Evolutionary conservation across 2,888 invertebrate genomes (phyloP), one percentile per base, ranked within the genome.

Genomic region (Prosapia bicincta): DNA sequence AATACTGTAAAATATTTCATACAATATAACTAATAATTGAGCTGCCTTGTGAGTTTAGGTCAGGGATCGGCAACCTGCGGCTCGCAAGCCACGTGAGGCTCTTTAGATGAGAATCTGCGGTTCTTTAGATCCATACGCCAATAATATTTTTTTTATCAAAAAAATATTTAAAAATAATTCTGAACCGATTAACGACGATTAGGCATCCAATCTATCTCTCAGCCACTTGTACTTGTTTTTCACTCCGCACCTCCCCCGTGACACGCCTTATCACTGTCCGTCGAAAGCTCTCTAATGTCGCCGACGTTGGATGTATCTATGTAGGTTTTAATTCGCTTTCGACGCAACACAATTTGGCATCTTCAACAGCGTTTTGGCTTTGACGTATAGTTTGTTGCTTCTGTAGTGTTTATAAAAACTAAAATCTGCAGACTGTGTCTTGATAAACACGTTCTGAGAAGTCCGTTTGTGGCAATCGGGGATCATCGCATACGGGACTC

Each of bases 341-440:
- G 66, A 10, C 66, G 26, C 66, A 66, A 66, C 23, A 66, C 66
- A 66, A 66, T 66, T 66, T 66, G 66, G 26, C 66, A 23, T 66
- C 66, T 66, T 66, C 26, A 66, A 10, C 66, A 25, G 23, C 23
- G 66, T 23, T 66, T 66, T 66, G 66, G 66, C 66, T 66, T 10
- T 66, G 66, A 66, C 66, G 66, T 66, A 66, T 66, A 66, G 66
- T 66, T 66, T 66, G 66, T 66, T 66, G 66, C 23, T 66, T 26
- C 66, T 2, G 23, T n/a, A n/a, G n/a, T n/a, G n/a, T n/a, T n/a
- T n/a, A n/a, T n/a, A n/a, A n/a, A n/a, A n/a, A n/a, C n/a, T n/a
- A n/a, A n/a, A n/a, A n/a, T n/a, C n/a, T n/a, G n/a, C n/a, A n/a
- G n/a, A n/a, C n/a, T n/a, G n/a, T n/a, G n/a, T n/a, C n/a, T n/a